Evolutionary conservation across 2,888 invertebrate genomes (phyloP), one percentile per base, ranked within the genome.

Genomic region (Leucophenga montana): DNA sequence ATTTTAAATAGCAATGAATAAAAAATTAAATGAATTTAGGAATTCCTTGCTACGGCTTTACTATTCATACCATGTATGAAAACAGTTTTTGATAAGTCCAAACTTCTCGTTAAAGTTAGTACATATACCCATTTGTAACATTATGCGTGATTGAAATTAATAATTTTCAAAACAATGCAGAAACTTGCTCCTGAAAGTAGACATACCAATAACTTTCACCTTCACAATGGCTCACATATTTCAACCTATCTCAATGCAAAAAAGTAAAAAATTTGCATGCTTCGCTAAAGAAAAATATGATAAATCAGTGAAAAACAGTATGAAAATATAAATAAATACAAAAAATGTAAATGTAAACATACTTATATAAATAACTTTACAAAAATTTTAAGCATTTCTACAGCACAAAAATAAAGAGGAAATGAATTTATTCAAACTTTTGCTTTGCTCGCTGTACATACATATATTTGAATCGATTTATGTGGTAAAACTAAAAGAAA

Each of bases 141-240:
- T 4, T 53, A 53, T 1, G 9, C 16, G 8, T 14, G 18, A 5
- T 1, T 0, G n/a, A 1, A 14, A 1, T 16, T 11, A 0, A 16
- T 11, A 16, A 53, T 14, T 1, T 16, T 9, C 6, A 18, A 53
- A 27, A 13, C 27, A 3, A 27, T n/a, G 27, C 1, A 27, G 56
- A 57, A 22, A 22, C 20, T 57, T 14, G 18, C 16, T 61, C 16
- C 16, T 44, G n/a, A 48, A 46, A 5, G 20, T 16, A 57, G 27
- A 76, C 59, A 77, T 77, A 83, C 78, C 77, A 82, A 75, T 79
- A 78, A 81, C 81, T 81, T 81, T 81, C 82, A 81, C 81, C 83
- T 81, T 83, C 81, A 76, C 80, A 76, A 77, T 83, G 81, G 39
- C 18, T 39, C 11, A 53, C 14, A 27, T 14, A 20, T 18, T 16